Base-by-base conservation (phyloP, 1,140 invertebrate species). In the Campodea augens region DNA sequence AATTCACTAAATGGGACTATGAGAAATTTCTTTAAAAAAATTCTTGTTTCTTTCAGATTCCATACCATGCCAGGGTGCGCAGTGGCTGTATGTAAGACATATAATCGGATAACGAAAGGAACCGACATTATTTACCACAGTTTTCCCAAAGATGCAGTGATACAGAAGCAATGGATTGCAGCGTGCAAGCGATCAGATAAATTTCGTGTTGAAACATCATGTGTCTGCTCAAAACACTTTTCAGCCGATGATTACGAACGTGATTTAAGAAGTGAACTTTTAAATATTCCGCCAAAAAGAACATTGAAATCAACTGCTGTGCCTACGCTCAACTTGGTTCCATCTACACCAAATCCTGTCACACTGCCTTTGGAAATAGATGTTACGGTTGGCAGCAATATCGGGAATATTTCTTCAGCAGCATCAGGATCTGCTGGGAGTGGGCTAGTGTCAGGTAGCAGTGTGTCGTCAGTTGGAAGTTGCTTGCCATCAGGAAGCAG, bases 151-250 rank as follows among this genome's bases (percentile, higher is more conserved):
- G 24, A 44, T 32, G 1, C 10, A 12, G 15, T 27, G 4, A 2
- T 43, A 15, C 25, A 13, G 20, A 47, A 47, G 19, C 12, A 23
- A 15, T 50, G 49, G 49, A 22, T 40, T 4, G 19, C 13, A 18
- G 44, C 39, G 23, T 50, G 49, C 23, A 44, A 39, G n/a, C n/a
- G 49, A 20, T 21, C 4, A 20, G 36, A 47, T 22, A 2, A 7
- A 19, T 13, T 50, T 5, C 48, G 48, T 37, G 3, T 23, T 15
- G 24, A 23, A 19, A 21, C 5, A 37, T 20, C 41, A 23, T 18
- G 18, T 22, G 27, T 50, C 20, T 50, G 46, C 23, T 49, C 42
- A 2, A 41, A 44, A n/a, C 49, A 50, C 29, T 50, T 50, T 45
- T 5, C 12, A 23, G n/a, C 32, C 19, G 41, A 37, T 3, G 49